These are phyloP conservation scores for Patella caerulea DNA, from an alignment of 2,888 invertebrate species.

Conservation along the genomic window DNA sequence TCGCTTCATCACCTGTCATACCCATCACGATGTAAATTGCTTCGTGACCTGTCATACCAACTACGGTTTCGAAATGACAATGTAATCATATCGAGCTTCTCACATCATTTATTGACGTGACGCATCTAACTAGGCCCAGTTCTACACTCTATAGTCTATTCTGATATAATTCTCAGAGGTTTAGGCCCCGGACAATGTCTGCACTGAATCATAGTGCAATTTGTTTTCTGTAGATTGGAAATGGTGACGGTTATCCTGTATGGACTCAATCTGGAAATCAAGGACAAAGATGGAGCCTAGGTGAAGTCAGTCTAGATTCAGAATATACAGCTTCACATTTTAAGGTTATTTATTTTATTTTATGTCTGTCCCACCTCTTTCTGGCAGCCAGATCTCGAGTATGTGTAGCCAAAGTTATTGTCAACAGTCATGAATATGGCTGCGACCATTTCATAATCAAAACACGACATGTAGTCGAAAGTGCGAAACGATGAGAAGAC, in stretches of 20 bases:
- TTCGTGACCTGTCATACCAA: too few relatives aligned
- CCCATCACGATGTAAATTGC: too few relatives aligned
- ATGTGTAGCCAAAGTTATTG: too few relatives aligned
- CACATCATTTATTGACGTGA: neutral
- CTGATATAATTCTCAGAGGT: neutral
- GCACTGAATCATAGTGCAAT: neutral
- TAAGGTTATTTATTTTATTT: slow-evolving; percentile 31
- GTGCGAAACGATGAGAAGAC: too few relatives aligned
- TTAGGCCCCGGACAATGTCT: neutral
- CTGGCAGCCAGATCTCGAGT: too few relatives aligned
- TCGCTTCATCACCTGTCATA: too few relatives aligned
- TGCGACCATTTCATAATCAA: too few relatives aligned
- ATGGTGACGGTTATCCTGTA: slow-evolving; percentile 52
- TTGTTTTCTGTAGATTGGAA: slow-evolving; percentile 35
- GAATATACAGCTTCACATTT: slow-evolving; percentile 49
- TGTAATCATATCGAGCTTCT: too few relatives aligned
- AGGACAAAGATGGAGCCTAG: slow-evolving; percentile 47
- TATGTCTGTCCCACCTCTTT: too few relatives aligned
- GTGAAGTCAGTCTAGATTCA: slow-evolving; percentile 44
- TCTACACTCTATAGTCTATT: neutral
- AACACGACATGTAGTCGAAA: too few relatives aligned
- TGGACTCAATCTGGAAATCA: slow-evolving; percentile 38
- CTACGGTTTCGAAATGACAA: too few relatives aligned
- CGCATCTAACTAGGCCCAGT: neutral
- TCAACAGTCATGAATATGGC: too few relatives aligned